Conservation (phyloP, 2,797 vertebrate genomes). For the Aplochiton taeniatus region DNA sequence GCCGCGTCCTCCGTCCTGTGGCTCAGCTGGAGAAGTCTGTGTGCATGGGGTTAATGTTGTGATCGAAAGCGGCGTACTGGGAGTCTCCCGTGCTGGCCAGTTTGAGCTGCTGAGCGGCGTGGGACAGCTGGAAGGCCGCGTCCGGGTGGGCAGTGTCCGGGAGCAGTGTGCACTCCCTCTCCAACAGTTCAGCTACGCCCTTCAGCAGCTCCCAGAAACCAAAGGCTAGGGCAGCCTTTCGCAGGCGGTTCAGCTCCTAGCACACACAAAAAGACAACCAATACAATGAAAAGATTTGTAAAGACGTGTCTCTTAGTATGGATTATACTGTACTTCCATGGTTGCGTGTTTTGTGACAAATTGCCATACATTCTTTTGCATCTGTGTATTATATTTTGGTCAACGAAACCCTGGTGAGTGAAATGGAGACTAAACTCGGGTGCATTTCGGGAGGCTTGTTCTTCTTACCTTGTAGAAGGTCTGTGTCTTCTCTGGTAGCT, state of each 20-base stretch:
- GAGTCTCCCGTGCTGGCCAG: constrained; percentile 89
- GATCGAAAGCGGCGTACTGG: constrained; percentile 88
- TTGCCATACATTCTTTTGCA: too few species aligned
- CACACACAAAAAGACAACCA: constrained; percentile 14
- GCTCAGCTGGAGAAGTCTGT: constrained; percentile 91
- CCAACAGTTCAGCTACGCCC: constrained; percentile 92
- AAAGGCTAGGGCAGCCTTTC: constrained; percentile 94
- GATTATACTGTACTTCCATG: too few species aligned
- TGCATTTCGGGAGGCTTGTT: not conserved
- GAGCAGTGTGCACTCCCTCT: constrained; percentile 93
- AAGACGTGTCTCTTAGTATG: too few species aligned
- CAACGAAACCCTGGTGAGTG: too few species aligned
- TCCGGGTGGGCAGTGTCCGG: constrained; percentile 95
- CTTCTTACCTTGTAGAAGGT: constrained; percentile 96
- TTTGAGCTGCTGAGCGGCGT: constrained; percentile 94
- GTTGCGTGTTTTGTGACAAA: too few species aligned
- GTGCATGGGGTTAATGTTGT: constrained; percentile 92
- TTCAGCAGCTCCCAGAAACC: constrained; percentile 97
- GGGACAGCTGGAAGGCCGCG: constrained; percentile 93
- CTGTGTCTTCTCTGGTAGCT: constrained; percentile 97
- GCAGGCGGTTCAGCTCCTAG: constrained; percentile 94
- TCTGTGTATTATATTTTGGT: too few species aligned
- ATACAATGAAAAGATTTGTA: not conserved
- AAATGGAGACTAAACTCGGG: too few species aligned
- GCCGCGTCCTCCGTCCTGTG: constrained; percentile 69